These are phyloP conservation scores for Abrostola tripartita DNA, from an alignment of 2,888 invertebrate species.

Conservation along the genomic window DNA sequence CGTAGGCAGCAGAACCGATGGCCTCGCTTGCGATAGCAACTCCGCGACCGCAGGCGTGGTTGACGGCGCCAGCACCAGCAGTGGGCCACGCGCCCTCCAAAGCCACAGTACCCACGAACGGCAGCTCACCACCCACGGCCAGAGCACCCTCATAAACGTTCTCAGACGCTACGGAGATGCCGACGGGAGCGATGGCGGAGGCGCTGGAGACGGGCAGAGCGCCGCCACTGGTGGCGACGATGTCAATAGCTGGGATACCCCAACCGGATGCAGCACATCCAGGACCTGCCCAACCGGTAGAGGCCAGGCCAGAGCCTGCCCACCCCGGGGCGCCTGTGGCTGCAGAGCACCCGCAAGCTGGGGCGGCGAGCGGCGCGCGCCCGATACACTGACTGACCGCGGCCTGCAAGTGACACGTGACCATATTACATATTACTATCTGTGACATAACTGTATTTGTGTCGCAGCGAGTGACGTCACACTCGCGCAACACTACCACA, in stretches of 20 bases:
- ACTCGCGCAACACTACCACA: not conserved
- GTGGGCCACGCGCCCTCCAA: too few species aligned
- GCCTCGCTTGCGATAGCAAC: slow-evolving; percentile 2
- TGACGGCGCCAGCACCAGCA: too few species aligned
- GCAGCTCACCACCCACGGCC: too few species aligned
- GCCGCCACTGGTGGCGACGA: slow-evolving; percentile 12
- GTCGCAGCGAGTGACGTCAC: not conserved
- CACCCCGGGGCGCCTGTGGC: not conserved
- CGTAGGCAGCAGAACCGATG: not conserved
- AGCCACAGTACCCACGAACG: too few species aligned
- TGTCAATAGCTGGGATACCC: too few species aligned
- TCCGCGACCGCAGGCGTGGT: not conserved
- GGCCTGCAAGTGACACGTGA: not conserved
- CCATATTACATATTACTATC: not conserved
- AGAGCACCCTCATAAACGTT: too few species aligned
- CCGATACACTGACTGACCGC: not conserved
- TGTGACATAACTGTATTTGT: not conserved
- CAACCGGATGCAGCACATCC: not conserved
- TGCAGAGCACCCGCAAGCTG: too few species aligned
- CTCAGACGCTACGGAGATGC: slow-evolving; percentile 16
- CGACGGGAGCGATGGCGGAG: slow-evolving; percentile 27
- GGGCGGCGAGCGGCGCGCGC: too few species aligned
- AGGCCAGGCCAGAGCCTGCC: too few species aligned
- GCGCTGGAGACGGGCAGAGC: slow-evolving; percentile 41
- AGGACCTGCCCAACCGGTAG: not conserved